Evolutionary conservation across 2,888 invertebrate species (phyloP), one percentile per base, ranked within the genome.

Genomic region (Ochropleura plecta): DNA sequence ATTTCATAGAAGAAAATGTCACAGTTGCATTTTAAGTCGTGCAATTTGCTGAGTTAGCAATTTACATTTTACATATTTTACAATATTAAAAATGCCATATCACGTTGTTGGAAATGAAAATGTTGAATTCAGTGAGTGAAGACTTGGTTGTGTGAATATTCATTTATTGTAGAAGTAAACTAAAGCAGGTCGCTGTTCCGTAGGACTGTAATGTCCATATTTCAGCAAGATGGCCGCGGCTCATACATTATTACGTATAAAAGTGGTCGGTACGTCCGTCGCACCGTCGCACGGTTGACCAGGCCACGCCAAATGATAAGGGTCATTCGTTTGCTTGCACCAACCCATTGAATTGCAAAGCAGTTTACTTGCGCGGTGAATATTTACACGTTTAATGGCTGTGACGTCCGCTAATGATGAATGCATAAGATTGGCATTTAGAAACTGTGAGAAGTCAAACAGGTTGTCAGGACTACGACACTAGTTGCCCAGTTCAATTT

Each of bases 341-440:
- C 85, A 87, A 87, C 90, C 91, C 91, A 95, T 95, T 94, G 94
- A 94, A 95, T 94, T 94, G 94, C 93, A 94, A 94, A 95, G 86
- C 90, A 92, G 91, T 91, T 91, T 90, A 92, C 90, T 90, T 87
- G 91, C 88, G 86, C 90, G 91, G 92, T 94, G 94, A 94, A 95
- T 95, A 95, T 95, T 95, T 94, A 95, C 92, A 91, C 90, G 90
- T 90, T 88, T 91, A 94, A 93, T 93, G 92, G 90, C 91, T 93
- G 91, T 92, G 91, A 93, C 92, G 90, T 90, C 86, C 87, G 81
- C 86, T 92, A 91, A 92, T 92, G 90, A 92, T 88, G 90, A 91
- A 90, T 89, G 90, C 88, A 90, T 88, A 90, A 86, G 89, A 91
- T 90, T 94, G 93, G 89, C 92, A 92, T 94, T 93, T 93, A 92